Percentiles rank a stretch among this genome's conserved stretches.
Conservation (phyloP, 35 echinoderm and acorn worm genomes). For the Holothuria glaberrima region DNA sequence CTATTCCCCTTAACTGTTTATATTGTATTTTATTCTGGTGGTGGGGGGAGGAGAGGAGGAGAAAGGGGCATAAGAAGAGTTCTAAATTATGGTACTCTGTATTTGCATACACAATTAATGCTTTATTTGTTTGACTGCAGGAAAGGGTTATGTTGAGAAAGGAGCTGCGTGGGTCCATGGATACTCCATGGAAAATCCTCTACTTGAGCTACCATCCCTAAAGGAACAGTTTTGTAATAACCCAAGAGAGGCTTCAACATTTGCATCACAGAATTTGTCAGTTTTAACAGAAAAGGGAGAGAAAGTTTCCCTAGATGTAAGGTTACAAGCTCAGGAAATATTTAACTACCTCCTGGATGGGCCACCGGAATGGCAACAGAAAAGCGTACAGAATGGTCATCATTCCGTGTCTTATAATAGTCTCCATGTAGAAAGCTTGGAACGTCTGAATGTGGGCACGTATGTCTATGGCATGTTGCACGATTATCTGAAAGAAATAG, state of each 20-base stretch:
- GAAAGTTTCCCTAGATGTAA: background rate
- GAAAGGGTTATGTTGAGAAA: slow-evolving; percentile 36
- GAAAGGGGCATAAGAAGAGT: too few species aligned
- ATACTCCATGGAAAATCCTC: slow-evolving; percentile 9
- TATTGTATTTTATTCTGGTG: too few species aligned
- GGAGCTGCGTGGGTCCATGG: slow-evolving; percentile 51
- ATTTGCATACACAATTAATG: too few species aligned
- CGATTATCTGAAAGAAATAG: background rate
- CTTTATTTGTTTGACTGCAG: background rate
- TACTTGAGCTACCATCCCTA: background rate
- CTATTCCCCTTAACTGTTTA: too few species aligned
- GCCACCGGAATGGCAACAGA: background rate
- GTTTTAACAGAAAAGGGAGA: slow-evolving; percentile 7
- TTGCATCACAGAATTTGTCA: background rate
- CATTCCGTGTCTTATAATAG: background rate
- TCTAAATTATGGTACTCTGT: too few species aligned
- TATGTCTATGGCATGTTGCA: slow-evolving; percentile 15
- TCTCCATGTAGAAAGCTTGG: background rate
- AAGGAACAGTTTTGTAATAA: background rate
- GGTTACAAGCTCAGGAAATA: slow-evolving; percentile 10
- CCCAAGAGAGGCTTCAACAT: background rate
- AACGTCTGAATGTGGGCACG: background rate
- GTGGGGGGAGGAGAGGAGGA: too few species aligned
- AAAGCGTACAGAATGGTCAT: background rate
- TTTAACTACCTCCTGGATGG: slow-evolving; percentile 37